A percentile compares a stretch with the other conserved stretches of the same genome.
These are phyloP conservation scores for Lycocerus yunnanus DNA, from an alignment of 2,888 invertebrate genomes.

Conservation along the genomic window DNA sequence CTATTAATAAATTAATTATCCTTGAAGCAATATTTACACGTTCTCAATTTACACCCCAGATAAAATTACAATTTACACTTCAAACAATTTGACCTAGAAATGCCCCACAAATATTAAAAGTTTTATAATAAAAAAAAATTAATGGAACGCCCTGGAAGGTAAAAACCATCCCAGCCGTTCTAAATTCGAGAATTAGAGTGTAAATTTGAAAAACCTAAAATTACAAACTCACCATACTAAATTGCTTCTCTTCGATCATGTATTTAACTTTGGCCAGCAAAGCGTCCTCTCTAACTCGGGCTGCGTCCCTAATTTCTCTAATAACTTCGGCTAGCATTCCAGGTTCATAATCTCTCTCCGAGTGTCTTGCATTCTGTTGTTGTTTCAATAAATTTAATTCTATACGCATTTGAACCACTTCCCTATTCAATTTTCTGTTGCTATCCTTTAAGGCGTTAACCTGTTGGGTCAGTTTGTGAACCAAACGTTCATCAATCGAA, in stretches of 20 bases:
- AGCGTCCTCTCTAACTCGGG: constrained; percentile 74
- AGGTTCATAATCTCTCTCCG: constrained; percentile 64
- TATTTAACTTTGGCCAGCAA: constrained; percentile 64
- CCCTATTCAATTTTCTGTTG: constrained; percentile 75
- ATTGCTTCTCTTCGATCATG: constrained; percentile 63
- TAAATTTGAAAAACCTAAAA: too few relatives aligned
- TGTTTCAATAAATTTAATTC: constrained; percentile 56
- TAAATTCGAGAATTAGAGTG: not conserved
- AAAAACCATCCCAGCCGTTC: not conserved
- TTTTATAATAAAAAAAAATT: too few relatives aligned
- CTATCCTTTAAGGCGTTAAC: constrained; percentile 71
- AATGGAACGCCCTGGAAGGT: not conserved
- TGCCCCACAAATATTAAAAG: not conserved
- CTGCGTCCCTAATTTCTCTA: constrained; percentile 74
- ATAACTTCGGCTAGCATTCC: constrained; percentile 76
- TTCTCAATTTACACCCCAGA: not conserved
- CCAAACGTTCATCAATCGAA: constrained; percentile 62
- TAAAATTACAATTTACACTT: not conserved
- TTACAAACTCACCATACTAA: constrained; percentile 50
- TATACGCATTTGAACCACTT: constrained; percentile 75
- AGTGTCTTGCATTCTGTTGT: constrained; percentile 45
- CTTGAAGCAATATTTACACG: not conserved
- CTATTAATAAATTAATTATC: not conserved
- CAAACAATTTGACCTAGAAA: not conserved
- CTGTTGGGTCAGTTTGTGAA: constrained; percentile 73